These are phyloP conservation scores for Callocephalon fimbriatum DNA, from an alignment of 2,113 vertebrate species.

Conservation along the genomic window DNA sequence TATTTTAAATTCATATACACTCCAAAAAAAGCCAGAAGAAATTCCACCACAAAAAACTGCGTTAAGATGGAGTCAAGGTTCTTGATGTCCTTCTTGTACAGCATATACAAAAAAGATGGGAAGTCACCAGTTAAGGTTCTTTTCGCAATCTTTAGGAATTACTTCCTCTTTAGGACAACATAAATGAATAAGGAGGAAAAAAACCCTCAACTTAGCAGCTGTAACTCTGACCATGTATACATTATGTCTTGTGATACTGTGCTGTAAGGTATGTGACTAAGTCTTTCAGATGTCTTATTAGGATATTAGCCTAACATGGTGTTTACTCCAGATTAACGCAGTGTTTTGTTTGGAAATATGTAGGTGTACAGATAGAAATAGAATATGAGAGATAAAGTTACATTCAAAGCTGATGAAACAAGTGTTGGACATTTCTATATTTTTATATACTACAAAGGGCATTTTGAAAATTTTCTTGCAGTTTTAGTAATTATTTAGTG, in stretches of 20 bases:
- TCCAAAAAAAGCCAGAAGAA: neutral
- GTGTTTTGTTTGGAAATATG: slow-evolving; percentile 64
- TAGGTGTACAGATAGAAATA: slow-evolving; percentile 8
- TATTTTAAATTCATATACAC: slow-evolving; percentile 41
- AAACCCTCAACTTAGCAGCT: neutral
- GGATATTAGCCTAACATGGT: neutral
- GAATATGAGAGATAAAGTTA: neutral
- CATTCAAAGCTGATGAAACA: slow-evolving; percentile 22
- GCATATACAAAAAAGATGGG: neutral
- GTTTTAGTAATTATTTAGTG: slow-evolving; percentile 55
- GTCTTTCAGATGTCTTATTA: neutral
- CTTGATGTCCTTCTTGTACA: slow-evolving; percentile 9
- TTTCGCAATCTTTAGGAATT: neutral
- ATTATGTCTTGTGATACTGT: neutral
- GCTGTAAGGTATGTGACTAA: neutral
- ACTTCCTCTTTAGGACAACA: slow-evolving; percentile 16
- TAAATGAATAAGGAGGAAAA: neutral
- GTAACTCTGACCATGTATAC: slow-evolving; percentile 43
- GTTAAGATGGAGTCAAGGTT: slow-evolving; percentile 55
- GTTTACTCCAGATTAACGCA: slow-evolving; percentile 65
- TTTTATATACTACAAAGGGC: slow-evolving; percentile 66
- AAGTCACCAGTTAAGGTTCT: neutral
- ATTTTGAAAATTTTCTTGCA: slow-evolving; percentile 51
- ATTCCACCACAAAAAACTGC: slow-evolving; percentile 58
- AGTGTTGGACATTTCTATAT: slow-evolving; percentile 48